Base-by-base conservation (phyloP, 2,113 vertebrate species). In the Ramphastos sulfuratus region DNA sequence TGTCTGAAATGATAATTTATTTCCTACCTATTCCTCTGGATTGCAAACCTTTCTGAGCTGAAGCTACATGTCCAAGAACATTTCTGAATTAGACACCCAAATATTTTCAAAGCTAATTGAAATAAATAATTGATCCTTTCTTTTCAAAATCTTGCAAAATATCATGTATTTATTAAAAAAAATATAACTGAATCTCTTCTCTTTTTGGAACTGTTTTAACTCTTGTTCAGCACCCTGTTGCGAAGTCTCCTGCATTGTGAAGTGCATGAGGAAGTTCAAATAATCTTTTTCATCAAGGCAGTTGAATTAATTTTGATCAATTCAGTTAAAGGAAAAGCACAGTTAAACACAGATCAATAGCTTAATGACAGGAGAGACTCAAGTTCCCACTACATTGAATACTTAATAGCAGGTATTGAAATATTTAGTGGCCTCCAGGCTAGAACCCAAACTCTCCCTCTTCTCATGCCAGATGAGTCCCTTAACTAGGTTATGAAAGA, bases 391-490 rank as follows among this genome's bases (percentile, higher is more conserved):
- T 1, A 5, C 52, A 73, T 35, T 85, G 67, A 92, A 77, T 92
- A 90, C 75, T 93, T 95, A 83, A 93, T 64, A 81, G 10, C 28
- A 81, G 6, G 15, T 67, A 93, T 81, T 96, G 76, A 93, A 96
- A 96, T 92, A 94, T 90, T 96, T 88, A 95, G 76, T 20, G 31
- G 37, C 72, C 79, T 88, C 37, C 37, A 85, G 82, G 64, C 65
- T 71, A 71, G 60, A 87, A 67, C 46, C 4, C 23, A 63, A 85
- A 60, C 50, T 83, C 19, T 42, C 46, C 6, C n/a, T 79, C 39
- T 59, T 5, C 42, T 77, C 28, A 31, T 83, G n/a, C 33, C 84
- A 86, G 56, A 15, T 76, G 23, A 89, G 50, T 33, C 18, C 19
- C 46, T 82, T 74, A 74, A 83, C 71, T 60, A 71, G 75, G 48